Evolutionary conservation across 2,797 vertebrate genomes (phyloP).

Genomic region (Chrosomus eos): DNA sequence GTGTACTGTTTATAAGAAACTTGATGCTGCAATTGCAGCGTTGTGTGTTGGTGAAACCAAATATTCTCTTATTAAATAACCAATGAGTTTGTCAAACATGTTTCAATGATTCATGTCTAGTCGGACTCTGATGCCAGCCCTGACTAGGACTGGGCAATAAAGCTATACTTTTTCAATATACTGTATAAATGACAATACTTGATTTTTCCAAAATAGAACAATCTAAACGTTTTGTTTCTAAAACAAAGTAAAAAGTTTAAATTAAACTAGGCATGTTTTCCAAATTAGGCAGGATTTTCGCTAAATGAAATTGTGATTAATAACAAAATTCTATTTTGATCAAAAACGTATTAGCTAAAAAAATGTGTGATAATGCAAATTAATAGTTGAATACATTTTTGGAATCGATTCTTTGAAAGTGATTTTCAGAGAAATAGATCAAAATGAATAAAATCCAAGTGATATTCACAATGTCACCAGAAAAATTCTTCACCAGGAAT

Average conservation of each 20-base stretch:
- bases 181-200: no score
- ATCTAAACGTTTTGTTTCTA: no score
- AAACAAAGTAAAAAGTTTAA: neutral
- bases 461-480: neutral
- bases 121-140: constrained; percentile 64
- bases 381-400: neutral
- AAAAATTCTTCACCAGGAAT: neutral
- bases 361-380: neutral
- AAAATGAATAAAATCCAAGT: neutral
- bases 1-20: constrained; percentile 75
- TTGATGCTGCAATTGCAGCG: constrained; percentile 77
- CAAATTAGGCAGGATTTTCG: neutral
- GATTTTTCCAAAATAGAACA: no score
- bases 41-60: constrained; percentile 63
- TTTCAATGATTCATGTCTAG: constrained; percentile 78
- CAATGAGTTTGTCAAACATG: constrained; percentile 62
- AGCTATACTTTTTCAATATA: neutral
- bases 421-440: neutral
- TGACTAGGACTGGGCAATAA: neutral
- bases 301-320: neutral
- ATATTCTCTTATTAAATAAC: constrained; percentile 75
- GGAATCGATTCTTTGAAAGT: neutral
- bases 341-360: neutral
- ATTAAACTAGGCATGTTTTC: neutral
- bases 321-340: neutral